A percentile compares a stretch with the other conserved stretches of the same genome.
Conservation (phyloP, 2,797 vertebrate species). For the Schizopygopsis pylzovi region DNA sequence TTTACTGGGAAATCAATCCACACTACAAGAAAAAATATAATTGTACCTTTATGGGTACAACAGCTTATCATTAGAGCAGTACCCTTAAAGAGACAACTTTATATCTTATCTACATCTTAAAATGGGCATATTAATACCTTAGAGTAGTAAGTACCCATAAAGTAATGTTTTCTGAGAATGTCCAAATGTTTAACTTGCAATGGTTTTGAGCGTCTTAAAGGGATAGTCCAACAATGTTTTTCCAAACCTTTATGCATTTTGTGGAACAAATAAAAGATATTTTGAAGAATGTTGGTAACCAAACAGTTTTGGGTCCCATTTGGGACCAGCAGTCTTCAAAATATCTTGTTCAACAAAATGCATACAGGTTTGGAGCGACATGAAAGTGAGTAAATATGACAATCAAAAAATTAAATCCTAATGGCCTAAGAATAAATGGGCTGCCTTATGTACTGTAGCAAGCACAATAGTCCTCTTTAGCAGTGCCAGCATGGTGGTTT, state of each 20-base stretch:
- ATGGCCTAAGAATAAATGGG: neutral
- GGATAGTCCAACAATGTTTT: neutral
- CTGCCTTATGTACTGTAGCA: neutral
- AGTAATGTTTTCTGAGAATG: neutral
- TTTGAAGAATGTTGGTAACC: neutral
- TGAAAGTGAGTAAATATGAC: neutral
- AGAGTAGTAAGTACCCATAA: neutral
- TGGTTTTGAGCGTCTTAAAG: neutral
- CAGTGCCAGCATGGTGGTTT: neutral
- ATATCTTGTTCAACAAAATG: neutral
- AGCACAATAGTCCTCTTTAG: neutral
- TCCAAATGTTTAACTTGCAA: neutral
- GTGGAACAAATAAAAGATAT: neutral
- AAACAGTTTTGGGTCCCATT: neutral
- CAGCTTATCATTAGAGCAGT: neutral
- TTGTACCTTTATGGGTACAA: neutral
- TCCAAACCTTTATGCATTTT: neutral
- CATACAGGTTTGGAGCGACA: neutral
- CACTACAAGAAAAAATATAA: neutral
- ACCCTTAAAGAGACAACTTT: neutral
- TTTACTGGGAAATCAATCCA: neutral
- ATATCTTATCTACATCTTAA: neutral
- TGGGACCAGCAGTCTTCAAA: neutral
- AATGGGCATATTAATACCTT: neutral
- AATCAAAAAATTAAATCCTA: neutral